Percentiles rank a stretch among this genome's conserved stretches.
Evolutionary conservation across 2,888 invertebrate genomes (phyloP).

Genomic region (Ormyrus pomaceus): DNA sequence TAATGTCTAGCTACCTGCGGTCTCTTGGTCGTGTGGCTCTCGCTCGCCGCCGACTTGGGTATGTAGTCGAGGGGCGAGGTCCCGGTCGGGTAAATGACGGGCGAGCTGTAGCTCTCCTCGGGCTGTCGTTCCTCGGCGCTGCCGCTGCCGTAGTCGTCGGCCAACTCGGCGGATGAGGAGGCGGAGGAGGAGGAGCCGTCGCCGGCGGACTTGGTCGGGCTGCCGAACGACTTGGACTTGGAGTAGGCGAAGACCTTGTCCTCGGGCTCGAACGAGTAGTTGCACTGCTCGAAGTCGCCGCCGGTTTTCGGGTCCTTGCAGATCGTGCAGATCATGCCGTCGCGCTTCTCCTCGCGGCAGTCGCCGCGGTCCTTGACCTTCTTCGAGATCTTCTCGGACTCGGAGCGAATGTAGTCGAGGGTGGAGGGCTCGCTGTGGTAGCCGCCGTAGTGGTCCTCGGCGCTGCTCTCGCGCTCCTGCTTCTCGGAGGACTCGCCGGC

Average conservation of each 20-base stretch:
- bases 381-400: conserved; percentile 81
- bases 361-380: conserved; percentile 75
- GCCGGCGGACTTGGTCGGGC: conserved; percentile 56
- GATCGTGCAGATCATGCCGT: conserved; percentile 83
- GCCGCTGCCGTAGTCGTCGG: conserved; percentile 31
- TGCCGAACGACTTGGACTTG: conserved; percentile 67
- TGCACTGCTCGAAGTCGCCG: conserved; percentile 87
- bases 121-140: conserved; percentile 41
- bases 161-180: too few relatives aligned
- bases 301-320: conserved; percentile 87
- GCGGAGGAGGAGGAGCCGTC: too few relatives aligned
- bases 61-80: conserved; percentile 48
- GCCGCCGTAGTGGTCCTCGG: conserved; percentile 40
- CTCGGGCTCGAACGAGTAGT: conserved; percentile 85
- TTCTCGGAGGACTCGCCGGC: conserved; percentile 49
- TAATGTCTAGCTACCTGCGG: conserved; percentile 45
- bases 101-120: conserved; percentile 41
- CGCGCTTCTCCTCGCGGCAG: conserved; percentile 81
- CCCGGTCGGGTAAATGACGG: conserved; percentile 46
- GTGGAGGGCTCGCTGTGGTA: conserved; percentile 41
- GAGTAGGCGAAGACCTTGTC: conserved; percentile 78
- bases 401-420: conserved; percentile 76
- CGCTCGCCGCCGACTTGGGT: conserved; percentile 37
- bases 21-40: conserved; percentile 33
- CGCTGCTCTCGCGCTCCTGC: conserved; percentile 56